phyloP scores from a whole-genome alignment of 1,140 invertebrate genomes.

The Aculops lycopersici region DNA sequence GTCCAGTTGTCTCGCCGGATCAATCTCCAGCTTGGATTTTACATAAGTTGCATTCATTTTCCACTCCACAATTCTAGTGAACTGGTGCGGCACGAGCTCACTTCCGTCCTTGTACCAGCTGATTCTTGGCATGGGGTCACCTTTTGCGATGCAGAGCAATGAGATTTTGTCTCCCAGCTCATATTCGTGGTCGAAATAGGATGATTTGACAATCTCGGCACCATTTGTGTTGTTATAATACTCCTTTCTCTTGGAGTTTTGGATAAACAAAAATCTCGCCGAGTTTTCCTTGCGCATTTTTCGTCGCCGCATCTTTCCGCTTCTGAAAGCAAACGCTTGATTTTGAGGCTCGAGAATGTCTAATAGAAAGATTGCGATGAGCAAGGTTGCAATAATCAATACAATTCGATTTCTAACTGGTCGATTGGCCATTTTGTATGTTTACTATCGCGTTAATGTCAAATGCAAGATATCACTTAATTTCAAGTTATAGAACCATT shows the following conservation, averaged over 20 bases:
- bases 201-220: constrained; percentile 53
- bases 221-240: constrained; percentile 19
- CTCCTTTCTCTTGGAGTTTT: constrained; percentile 10
- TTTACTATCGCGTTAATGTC: too few relatives aligned
- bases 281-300: constrained; percentile 8
- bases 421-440: too few relatives aligned
- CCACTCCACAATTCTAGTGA: constrained; percentile 47
- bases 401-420: too few relatives aligned
- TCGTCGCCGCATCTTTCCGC: constrained; percentile 3
- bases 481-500: too few relatives aligned
- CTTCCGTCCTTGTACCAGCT: constrained; percentile 72
- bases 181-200: constrained; percentile 71
- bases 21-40: constrained; percentile 68
- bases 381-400: too few relatives aligned
- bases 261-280: constrained; percentile 9
- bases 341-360: too few relatives aligned
- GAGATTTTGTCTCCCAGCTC: constrained; percentile 64
- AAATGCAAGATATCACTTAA: too few relatives aligned
- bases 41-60: constrained; percentile 37
- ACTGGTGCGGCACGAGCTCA: constrained; percentile 41
- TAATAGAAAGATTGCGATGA: too few relatives aligned
- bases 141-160: constrained; percentile 53
- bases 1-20: constrained; percentile 41
- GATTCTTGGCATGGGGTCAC: constrained; percentile 35
- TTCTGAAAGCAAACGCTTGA: too few relatives aligned